Percentiles rank a stretch among this genome's conserved stretches.
Conservation (phyloP, 2,113 vertebrate species). For the Syrmaticus mikado region DNA sequence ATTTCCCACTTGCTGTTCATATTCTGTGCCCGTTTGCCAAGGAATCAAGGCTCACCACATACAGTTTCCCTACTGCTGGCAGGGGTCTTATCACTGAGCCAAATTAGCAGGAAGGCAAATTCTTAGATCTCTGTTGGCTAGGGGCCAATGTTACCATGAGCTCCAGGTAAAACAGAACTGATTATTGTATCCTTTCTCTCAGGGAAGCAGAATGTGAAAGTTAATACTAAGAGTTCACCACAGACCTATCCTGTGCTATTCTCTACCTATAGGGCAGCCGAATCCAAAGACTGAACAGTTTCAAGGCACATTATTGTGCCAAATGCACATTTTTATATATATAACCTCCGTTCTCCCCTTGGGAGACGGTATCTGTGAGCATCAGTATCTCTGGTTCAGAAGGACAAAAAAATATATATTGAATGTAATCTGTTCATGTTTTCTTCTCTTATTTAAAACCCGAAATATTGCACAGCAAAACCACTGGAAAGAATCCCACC, state of each 20-base stretch:
- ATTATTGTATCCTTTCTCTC: background rate
- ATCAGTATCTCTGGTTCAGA: background rate
- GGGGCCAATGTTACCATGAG: background rate
- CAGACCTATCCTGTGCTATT: background rate
- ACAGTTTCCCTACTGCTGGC: background rate
- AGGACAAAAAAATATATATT: background rate
- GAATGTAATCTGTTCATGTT: background rate
- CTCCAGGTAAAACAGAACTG: background rate
- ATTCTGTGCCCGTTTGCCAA: background rate
- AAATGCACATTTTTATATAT: constrained; percentile 8
- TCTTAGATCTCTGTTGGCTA: background rate
- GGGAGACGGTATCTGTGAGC: background rate
- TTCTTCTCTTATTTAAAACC: background rate
- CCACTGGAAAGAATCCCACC: background rate
- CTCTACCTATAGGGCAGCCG: background rate
- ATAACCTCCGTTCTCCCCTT: background rate
- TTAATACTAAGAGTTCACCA: background rate
- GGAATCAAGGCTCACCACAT: background rate
- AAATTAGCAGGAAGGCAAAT: constrained; percentile 15
- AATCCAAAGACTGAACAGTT: background rate
- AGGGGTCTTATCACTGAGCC: background rate
- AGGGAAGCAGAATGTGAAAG: background rate
- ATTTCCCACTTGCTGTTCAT: constrained; percentile 16
- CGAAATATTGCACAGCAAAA: background rate
- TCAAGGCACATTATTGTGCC: background rate